These are phyloP conservation scores for Zygaena filipendulae DNA, from an alignment of 2,888 invertebrate genomes.

Conservation along the genomic window DNA sequence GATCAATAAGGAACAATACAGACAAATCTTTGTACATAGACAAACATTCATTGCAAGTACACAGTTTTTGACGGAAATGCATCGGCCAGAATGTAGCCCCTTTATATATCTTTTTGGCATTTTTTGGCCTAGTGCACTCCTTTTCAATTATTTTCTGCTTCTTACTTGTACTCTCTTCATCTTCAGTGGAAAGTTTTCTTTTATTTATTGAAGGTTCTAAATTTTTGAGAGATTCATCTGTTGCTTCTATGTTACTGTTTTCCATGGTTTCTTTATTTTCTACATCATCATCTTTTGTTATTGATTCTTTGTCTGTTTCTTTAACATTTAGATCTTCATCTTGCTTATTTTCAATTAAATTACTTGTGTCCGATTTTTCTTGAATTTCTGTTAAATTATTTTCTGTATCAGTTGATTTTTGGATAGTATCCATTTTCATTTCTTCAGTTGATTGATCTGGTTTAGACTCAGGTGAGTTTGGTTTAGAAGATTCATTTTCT, in stretches of 20 bases:
- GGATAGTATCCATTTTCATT: no score
- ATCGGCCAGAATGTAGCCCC: conserved; percentile 82
- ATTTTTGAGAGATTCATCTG: conserved; percentile 1
- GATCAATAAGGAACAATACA: conserved; percentile 80
- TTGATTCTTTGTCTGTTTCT: conserved; percentile 6
- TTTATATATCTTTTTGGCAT: conserved; percentile 29
- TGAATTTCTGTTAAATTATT: conserved; percentile 1
- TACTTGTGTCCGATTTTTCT: no score
- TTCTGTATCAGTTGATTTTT: no score
- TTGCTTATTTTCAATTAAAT: no score
- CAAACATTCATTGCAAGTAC: conserved; percentile 74
- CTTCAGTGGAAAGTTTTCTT: conserved; percentile 35
- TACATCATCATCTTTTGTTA: conserved; percentile 16
- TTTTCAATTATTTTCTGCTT: conserved; percentile 32
- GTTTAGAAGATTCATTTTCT: no score
- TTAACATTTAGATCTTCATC: conserved; percentile 3
- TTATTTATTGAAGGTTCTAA: conserved; percentile 16
- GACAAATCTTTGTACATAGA: conserved; percentile 76
- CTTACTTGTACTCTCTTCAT: conserved; percentile 25
- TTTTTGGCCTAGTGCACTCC: conserved; percentile 37
- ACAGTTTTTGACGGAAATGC: conserved; percentile 81
- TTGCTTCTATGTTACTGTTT: conserved; percentile 4
- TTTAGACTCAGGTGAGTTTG: no score
- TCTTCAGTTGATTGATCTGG: no score
- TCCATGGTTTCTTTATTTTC: conserved; percentile 20